phyloP scores from a whole-genome alignment of 2,888 invertebrate species.

The Masnerella sp. region DNA sequence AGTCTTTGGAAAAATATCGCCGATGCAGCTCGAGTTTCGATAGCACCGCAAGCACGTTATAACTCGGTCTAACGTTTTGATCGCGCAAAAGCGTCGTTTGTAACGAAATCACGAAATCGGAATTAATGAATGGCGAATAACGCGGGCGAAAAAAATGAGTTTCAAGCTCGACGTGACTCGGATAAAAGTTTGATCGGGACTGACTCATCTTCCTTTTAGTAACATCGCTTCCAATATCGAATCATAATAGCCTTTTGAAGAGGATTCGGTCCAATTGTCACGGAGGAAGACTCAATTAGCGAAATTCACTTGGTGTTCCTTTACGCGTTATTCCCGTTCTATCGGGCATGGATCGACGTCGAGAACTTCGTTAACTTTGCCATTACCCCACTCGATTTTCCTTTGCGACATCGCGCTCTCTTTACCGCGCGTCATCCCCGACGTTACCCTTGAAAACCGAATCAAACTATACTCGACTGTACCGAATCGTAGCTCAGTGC shows the following conservation, averaged over 20 bases:
- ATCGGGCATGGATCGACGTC: slow-evolving; percentile 50
- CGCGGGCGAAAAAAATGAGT: background rate
- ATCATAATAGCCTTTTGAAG: slow-evolving; percentile 27
- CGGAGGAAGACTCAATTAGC: slow-evolving; percentile 62
- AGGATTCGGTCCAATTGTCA: slow-evolving; percentile 58
- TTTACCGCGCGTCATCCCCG: slow-evolving; percentile 53
- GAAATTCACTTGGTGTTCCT: slow-evolving; percentile 55
- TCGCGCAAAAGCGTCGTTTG: too few relatives aligned
- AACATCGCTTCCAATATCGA: slow-evolving; percentile 31
- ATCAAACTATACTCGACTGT: slow-evolving; percentile 65
- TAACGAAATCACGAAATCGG: background rate
- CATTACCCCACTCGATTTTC: slow-evolving; percentile 41
- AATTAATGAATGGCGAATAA: background rate
- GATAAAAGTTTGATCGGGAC: slow-evolving; percentile 16
- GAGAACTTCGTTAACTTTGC: slow-evolving; percentile 57
- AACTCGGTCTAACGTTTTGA: too few relatives aligned
- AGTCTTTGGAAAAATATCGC: too few relatives aligned
- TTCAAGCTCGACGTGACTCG: slow-evolving; percentile 1
- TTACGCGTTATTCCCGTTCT: slow-evolving; percentile 57
- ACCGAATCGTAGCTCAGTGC: slow-evolving; percentile 67
- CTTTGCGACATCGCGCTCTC: slow-evolving; percentile 41
- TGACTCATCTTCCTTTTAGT: slow-evolving; percentile 20
- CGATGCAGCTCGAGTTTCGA: too few relatives aligned
- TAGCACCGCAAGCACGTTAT: too few relatives aligned
- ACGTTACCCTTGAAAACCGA: slow-evolving; percentile 63